Evolutionary conservation across 2,797 vertebrate species (phyloP), one percentile per base, ranked within the genome.

Genomic region (Austrolebias charrua): DNA sequence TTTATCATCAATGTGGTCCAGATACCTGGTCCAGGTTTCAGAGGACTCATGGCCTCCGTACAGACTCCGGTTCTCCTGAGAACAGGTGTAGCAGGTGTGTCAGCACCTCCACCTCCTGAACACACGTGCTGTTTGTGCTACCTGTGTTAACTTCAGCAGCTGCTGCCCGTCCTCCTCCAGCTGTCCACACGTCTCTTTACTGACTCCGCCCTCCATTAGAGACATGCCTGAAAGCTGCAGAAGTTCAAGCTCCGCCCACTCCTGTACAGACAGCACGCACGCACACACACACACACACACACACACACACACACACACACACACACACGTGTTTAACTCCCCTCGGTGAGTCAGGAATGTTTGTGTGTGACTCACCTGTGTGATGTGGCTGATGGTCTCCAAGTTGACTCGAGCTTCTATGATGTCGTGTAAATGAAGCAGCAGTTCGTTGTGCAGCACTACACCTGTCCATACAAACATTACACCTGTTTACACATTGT

Each of bases 1-100:
- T 81, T 91, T 88, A 62, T 92, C 87, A 73, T 96, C 94, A 16
- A 95, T 71, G 6, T 94, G 91, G 66, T 93, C 91, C 57, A 94
- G 63, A 0, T 95, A 95, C 0, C 54, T 76, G 73, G 80, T 90
- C 95, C 29, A 31, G 29, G 29, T 31, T 3, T 31, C 4, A 31
- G 29, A 31, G 29, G 29, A 3, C 4, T 50, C 69, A 0, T 31
- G 4, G 6, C 4, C 29, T 31, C 29, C 6, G 29, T 94, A 90
- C 10, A 93, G 86, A 0, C 31, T 71, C 0, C 78, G 81, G 0
- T 94, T 95, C 63, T 94, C 93, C 94, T 95, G 85, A n/a, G 38
- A 4, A 45, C 44, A 59, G 7, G 35, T 28, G 52, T 12, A 0
- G n/a, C 13, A 15, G 33, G 11, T 33, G 52, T 66, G n/a, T n/a